These are phyloP conservation scores for Clytia hemisphaerica DNA, from an alignment of 30 jellyfish, hydroid and myxozoan species.

Conservation along the genomic window DNA sequence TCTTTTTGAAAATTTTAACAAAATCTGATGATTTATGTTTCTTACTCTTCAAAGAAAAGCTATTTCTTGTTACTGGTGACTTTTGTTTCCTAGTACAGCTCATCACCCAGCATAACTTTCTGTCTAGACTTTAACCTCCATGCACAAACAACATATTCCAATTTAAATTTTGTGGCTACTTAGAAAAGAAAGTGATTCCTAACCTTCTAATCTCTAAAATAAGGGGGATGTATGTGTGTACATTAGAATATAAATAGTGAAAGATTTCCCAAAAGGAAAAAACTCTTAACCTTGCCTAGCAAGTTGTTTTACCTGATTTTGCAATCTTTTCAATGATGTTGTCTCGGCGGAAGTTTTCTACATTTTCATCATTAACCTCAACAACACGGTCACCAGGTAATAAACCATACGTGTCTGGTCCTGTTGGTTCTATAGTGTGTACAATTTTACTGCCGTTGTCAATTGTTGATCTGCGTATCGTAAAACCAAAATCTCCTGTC, in stretches of 20 bases:
- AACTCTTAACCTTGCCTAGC: too few relatives aligned
- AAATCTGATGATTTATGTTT: too few relatives aligned
- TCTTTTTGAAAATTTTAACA: too few relatives aligned
- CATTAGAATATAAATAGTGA: too few relatives aligned
- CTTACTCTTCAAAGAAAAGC: too few relatives aligned
- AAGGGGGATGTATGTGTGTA: neutral
- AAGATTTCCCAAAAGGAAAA: neutral
- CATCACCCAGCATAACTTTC: too few relatives aligned
- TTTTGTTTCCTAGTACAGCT: too few relatives aligned
- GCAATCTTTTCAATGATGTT: conserved; percentile 67
- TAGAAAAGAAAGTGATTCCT: neutral
- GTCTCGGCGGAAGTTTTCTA: conserved; percentile 52
- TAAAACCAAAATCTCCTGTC: conserved; percentile 92
- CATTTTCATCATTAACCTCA: conserved; percentile 77
- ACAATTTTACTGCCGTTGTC: conserved; percentile 22
- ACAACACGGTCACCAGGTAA: conserved; percentile 89
- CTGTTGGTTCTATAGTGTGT: conserved; percentile 71
- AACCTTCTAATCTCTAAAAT: neutral
- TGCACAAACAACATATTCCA: too few relatives aligned
- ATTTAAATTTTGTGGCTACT: too few relatives aligned
- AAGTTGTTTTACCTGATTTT: conserved; percentile 48
- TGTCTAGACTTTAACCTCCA: too few relatives aligned
- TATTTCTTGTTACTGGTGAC: too few relatives aligned
- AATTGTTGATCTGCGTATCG: conserved; percentile 58
- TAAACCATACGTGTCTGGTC: conserved; percentile 55